Base-by-base conservation (phyloP, 1,140 invertebrate genomes). In the Sinella curviseta region DNA sequence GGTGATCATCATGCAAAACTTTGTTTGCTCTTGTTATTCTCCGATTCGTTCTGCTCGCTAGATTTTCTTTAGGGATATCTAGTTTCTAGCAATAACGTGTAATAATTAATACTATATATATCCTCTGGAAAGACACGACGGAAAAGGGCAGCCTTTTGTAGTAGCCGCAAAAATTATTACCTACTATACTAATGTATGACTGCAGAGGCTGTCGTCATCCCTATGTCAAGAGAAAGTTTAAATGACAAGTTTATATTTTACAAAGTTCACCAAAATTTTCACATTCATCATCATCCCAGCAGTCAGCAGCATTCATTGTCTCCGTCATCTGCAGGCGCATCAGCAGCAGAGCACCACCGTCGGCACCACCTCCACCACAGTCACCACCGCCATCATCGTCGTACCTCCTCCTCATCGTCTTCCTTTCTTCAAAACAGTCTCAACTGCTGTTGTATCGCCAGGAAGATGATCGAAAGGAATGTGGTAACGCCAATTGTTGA, bases 221-320 rank as follows among this genome's bases (percentile, higher is more conserved):
- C 31, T 70, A 70, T 70, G 65, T 70, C 65, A 70, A 70, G 65
- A 70, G 65, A 70, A 70, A 70, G 65, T 33, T 12, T 70, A 70
- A 70, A 70, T 70, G 65, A 70, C 65, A 70, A 70, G 65, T 70
- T 70, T 33, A 70, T 70, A 70, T 70, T 70, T 33, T 70, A 70
- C 65, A 70, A 70, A 70, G 65, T 70, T 70, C 26, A 70, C 65
- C 8, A 70, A 24, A 70, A 70, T 70, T 70, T 70, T 70, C 65
- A 70, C 65, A 70, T 70, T 70, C 65, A 70, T 70, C 65, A 70
- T 33, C 65, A 70, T n/a, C 65, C 8, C 31, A 4, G n/a, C 30
- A 2, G n/a, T 31, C 65, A 2, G 2, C 26, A 33, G 31, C 65
- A 30, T 12, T 24, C 65, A 70, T 33, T 30, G n/a, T 8, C 12